phyloP scores from a whole-genome alignment of 2,888 invertebrate species.

The Drosophila yooni region DNA sequence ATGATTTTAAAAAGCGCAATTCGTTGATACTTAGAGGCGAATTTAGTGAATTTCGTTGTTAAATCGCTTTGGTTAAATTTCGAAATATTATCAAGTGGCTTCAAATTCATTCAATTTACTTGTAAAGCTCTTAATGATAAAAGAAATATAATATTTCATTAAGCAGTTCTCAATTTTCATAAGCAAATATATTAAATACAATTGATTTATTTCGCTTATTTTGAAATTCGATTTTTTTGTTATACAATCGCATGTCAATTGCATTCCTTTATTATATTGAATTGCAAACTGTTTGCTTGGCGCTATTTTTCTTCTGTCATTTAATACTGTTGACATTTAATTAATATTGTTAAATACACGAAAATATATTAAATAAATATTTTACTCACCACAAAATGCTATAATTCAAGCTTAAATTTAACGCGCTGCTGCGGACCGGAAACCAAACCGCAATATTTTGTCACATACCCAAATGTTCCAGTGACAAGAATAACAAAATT shows the following conservation, averaged over 20 bases:
- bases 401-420: constrained; percentile 65
- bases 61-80: neutral
- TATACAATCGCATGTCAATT: constrained; percentile 23
- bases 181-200: constrained; percentile 2
- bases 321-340: constrained; percentile 73
- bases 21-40: constrained; percentile 5
- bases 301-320: constrained; percentile 34
- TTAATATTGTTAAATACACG: constrained; percentile 50
- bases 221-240: neutral
- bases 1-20: constrained; percentile 14
- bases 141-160: neutral
- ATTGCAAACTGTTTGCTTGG: constrained; percentile 26
- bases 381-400: constrained; percentile 37
- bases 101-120: neutral
- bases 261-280: neutral
- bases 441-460: constrained; percentile 64
- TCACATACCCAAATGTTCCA: constrained; percentile 46
- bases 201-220: neutral
- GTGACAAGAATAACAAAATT: neutral
- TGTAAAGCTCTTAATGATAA: neutral
- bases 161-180: neutral
- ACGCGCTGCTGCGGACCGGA: constrained; percentile 18
- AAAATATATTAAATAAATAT: constrained; percentile 67
- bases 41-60: neutral
- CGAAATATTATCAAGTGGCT: neutral